Percentiles rank a stretch among this genome's conserved stretches.
phyloP scores from a whole-genome alignment of 2,797 vertebrate species.

The Periparus ater region DNA sequence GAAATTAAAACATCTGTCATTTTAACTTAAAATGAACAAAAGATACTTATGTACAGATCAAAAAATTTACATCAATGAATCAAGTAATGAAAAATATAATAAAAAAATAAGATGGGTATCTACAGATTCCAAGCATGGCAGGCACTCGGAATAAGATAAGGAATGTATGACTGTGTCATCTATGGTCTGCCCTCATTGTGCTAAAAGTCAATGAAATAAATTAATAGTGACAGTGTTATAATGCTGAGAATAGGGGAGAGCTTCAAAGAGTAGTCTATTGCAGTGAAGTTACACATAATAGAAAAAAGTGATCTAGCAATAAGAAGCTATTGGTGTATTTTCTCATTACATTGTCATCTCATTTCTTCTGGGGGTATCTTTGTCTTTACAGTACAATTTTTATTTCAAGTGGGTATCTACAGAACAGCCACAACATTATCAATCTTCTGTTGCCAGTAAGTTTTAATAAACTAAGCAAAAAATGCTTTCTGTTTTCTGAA shows the following conservation, averaged over 20 bases:
- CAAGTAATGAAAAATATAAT: background rate
- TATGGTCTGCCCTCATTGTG: background rate
- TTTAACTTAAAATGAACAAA: background rate
- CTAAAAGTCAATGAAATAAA: background rate
- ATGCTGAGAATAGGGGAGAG: background rate
- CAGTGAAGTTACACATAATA: background rate
- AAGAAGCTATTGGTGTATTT: background rate
- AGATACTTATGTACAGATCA: background rate
- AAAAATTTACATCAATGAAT: background rate
- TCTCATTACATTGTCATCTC: background rate
- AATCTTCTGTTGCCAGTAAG: background rate
- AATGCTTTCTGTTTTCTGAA: background rate
- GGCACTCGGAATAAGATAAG: background rate
- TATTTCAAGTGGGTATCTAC: background rate
- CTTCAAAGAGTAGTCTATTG: background rate
- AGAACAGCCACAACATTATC: background rate
- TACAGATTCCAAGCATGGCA: background rate
- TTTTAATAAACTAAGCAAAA: background rate
- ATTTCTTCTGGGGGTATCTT: background rate
- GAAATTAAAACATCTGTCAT: background rate
- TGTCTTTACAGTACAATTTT: background rate
- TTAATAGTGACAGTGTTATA: background rate
- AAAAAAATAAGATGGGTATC: background rate
- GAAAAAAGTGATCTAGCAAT: background rate
- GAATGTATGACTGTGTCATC: background rate